Evolutionary conservation across 2,113 vertebrate genomes (phyloP), one percentile per base, ranked within the genome.

Genomic region (Trogon melanurus): DNA sequence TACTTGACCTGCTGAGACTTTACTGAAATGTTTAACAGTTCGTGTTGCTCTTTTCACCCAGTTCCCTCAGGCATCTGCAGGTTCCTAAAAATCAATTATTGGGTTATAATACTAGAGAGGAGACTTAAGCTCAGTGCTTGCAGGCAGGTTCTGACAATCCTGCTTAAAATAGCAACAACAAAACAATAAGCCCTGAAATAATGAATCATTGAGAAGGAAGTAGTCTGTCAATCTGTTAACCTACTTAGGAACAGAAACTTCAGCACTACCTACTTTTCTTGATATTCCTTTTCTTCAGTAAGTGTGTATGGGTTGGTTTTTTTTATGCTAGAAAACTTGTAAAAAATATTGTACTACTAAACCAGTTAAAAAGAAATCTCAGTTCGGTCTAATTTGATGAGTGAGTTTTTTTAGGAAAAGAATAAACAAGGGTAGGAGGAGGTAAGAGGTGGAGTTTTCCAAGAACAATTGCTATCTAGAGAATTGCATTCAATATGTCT

Each of bases 191-290:
- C 86, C 86, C 93, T 93, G 95, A 98, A 98, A 98, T 97, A 97
- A 94, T 96, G 89, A 97, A 96, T 97, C 95, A 82, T 56, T 95
- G 67, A 95, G 72, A 93, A 98, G 98, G 97, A 98, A 96, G 96
- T 97, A 96, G 98, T 97, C 96, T 97, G 96, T 98, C 98, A 95
- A 95, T 96, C 96, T 94, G 87, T 89, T 96, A 94, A 97, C 82
- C 82, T 95, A 88, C 92, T 79, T 85, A 73, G 30, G 88, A 93
- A 56, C 78, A 89, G 78, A 94, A 92, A 72, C 47, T 32, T 83
- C 60, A 83, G 29, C 89, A 50, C 85, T 94, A 38, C 82, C 64
- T 88, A 50, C 47, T 70, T 95, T 95, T 81, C 82, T 94, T 94
- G 67, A 61, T 85, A 79, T 65, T 91, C 53, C 53, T 87, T 94